These are phyloP conservation scores for Yponomeuta plumbellus DNA, from an alignment of 2,888 invertebrate genomes.

Conservation along the genomic window DNA sequence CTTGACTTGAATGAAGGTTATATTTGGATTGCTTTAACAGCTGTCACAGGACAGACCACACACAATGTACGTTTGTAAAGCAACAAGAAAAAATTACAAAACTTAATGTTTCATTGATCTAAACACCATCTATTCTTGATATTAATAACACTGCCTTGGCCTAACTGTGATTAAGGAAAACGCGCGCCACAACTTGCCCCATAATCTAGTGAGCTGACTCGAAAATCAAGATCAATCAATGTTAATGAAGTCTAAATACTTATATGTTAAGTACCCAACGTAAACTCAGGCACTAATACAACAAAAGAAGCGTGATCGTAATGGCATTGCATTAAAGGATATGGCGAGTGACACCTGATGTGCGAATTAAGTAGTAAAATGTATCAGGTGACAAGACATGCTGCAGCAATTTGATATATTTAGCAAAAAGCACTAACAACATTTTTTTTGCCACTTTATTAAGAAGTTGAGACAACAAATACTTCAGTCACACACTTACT, in stretches of 20 bases:
- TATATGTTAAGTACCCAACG: neutral
- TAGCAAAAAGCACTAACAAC: neutral
- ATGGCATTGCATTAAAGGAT: constrained; percentile 40
- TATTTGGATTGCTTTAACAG: too few relatives aligned
- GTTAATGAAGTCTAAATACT: neutral
- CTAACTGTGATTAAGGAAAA: too few relatives aligned
- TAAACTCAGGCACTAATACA: constrained; percentile 38
- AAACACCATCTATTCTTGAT: too few relatives aligned
- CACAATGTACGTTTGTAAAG: too few relatives aligned
- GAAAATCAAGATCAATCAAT: neutral
- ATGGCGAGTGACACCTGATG: neutral
- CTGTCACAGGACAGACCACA: too few relatives aligned
- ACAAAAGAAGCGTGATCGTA: constrained; percentile 50
- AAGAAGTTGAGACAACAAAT: neutral
- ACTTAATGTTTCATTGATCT: too few relatives aligned
- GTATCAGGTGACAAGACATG: neutral
- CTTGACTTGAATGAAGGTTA: too few relatives aligned
- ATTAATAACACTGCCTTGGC: too few relatives aligned
- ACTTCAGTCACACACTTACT: neutral
- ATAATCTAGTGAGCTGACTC: neutral
- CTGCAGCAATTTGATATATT: neutral
- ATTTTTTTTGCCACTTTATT: neutral
- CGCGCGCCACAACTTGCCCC: too few relatives aligned
- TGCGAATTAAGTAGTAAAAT: constrained; percentile 3
- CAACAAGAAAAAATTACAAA: too few relatives aligned